Evolutionary conservation across 2,113 vertebrate species (phyloP).

Genomic region (Platichthys flesus): DNA sequence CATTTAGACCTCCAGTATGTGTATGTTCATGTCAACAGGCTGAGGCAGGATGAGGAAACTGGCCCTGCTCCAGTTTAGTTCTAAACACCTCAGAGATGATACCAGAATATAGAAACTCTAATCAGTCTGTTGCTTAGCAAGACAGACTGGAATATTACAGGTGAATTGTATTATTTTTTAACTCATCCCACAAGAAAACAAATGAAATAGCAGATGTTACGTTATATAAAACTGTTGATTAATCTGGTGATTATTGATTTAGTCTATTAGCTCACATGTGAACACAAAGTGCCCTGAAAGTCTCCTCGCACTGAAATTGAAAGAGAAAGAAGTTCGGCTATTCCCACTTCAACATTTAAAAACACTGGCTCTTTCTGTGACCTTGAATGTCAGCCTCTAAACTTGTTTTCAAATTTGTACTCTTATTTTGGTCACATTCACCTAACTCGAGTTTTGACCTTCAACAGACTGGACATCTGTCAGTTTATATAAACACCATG

Average conservation of each 20-base stretch:
- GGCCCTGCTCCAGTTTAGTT: not conserved
- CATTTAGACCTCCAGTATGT: conserved; percentile 14
- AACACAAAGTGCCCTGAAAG: too few species aligned
- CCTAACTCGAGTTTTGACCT: not conserved
- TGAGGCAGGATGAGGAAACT: not conserved
- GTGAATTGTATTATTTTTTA: not conserved
- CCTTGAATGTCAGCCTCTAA: too few species aligned
- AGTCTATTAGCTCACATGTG: too few species aligned
- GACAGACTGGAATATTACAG: not conserved
- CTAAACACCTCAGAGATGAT: not conserved
- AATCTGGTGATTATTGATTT: too few species aligned
- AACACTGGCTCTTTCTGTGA: not conserved
- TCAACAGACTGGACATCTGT: not conserved
- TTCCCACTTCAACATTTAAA: not conserved
- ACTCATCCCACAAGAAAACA: not conserved
- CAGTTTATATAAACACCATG: not conserved
- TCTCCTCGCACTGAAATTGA: too few species aligned
- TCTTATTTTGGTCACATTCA: not conserved
- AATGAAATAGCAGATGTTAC: too few species aligned
- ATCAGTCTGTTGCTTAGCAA: not conserved
- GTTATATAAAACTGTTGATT: too few species aligned
- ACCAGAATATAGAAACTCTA: not conserved
- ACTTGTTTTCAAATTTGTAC: not conserved
- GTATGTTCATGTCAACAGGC: not conserved
- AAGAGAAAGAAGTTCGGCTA: not conserved